Evolutionary conservation across 2,797 vertebrate species (phyloP).

Genomic region (Scyliorhinus canicula): DNA sequence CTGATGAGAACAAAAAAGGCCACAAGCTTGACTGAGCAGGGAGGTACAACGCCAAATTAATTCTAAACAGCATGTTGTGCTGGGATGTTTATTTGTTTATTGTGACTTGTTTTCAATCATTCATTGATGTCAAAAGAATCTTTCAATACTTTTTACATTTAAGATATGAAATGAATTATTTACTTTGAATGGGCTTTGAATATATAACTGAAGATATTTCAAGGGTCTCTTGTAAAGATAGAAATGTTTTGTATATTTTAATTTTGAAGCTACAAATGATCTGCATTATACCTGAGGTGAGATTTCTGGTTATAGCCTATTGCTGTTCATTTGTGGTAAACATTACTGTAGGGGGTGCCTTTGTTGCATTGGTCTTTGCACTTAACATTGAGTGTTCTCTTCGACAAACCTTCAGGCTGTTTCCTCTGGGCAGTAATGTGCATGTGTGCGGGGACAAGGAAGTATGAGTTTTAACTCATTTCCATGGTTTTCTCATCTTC

Average conservation of each 20-base stretch:
- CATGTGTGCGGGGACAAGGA: background rate
- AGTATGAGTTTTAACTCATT: slow-evolving; percentile 7
- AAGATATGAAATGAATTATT: background rate
- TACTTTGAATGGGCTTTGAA: background rate
- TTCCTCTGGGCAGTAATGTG: background rate
- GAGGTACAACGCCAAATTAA: background rate
- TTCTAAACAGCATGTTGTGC: background rate
- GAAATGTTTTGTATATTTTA: background rate
- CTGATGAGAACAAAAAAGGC: background rate
- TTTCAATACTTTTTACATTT: background rate
- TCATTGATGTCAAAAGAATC: background rate
- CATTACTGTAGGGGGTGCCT: background rate
- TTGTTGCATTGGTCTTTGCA: background rate
- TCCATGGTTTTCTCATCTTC: slow-evolving; percentile 11
- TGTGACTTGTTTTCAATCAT: background rate
- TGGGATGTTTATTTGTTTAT: background rate
- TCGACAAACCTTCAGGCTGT: background rate
- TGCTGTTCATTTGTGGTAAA: background rate
- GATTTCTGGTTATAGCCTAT: background rate
- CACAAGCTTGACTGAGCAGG: background rate
- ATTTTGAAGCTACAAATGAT: background rate
- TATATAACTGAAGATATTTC: background rate
- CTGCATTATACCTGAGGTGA: background rate
- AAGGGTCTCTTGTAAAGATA: background rate
- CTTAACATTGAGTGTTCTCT: background rate